Evolutionary conservation across 2,888 invertebrate genomes (phyloP), one percentile per base, ranked within the genome.

Genomic region (Yponomeuta cagnagella): DNA sequence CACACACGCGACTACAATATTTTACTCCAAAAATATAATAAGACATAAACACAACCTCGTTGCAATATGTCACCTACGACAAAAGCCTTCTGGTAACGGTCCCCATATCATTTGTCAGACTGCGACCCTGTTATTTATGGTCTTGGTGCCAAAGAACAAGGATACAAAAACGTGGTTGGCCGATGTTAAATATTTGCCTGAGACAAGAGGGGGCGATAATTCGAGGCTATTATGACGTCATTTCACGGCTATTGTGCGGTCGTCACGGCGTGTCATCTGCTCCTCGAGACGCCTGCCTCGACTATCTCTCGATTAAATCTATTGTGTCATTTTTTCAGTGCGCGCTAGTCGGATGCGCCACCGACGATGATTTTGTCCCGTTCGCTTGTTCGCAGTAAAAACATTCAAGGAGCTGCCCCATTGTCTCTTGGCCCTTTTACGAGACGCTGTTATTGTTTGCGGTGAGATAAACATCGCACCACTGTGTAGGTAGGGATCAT

Each of bases 161-260:
- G 87, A 89, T 80, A 89, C 84, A 90, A 90, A 90, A 90, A 89
- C 86, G 80, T 84, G 82, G 84, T 82, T 64, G 48, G 85, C 82
- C 89, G 88, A 83, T 87, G 89, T 90, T 91, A 92, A 92, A 92
- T 92, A 92, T 92, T 92, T 91, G 89, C 87, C 86, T 90, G 90
- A 91, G 91, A 92, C 92, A 91, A 90, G 90, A 90, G 90, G 88
- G 90, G 82, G 89, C 84, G 92, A 92, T 92, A 92, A 92, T 92
- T 90, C 91, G 91, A 89, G 83, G 88, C 88, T 90, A 92, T 92
- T 91, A 92, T 91, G 92, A 91, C 91, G 91, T 92, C 90, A 91
- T 86, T 91, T 91, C 89, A 89, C 91, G 90, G 90, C 90, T 84
- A 90, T 92, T 92, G 91, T 92, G 85, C 82, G 87, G 83, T 86